Percentiles rank a stretch among this genome's conserved stretches.
These are phyloP conservation scores for Lutjanus campechanus DNA, from an alignment of 2,797 vertebrate genomes.

Conservation along the genomic window DNA sequence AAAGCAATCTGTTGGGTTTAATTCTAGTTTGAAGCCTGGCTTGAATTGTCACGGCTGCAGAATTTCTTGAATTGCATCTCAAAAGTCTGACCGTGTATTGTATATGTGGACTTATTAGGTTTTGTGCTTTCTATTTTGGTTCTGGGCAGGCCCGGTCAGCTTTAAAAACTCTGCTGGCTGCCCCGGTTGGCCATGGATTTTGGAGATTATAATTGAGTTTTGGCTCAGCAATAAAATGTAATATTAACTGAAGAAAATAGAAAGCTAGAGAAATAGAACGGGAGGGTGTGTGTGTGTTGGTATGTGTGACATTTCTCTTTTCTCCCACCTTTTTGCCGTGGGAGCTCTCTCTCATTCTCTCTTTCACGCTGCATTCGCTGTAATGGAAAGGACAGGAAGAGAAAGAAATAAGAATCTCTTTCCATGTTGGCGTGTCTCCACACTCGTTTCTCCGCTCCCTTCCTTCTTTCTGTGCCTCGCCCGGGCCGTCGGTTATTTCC, in stretches of 20 bases:
- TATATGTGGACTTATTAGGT: neutral
- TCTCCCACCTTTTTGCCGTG: slow-evolving; percentile 7
- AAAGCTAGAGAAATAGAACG: neutral
- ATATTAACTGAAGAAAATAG: slow-evolving; percentile 23
- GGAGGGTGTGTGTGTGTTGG: neutral
- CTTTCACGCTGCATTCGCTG: slow-evolving; percentile 2
- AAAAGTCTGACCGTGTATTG: neutral
- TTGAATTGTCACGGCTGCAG: neutral
- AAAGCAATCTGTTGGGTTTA: neutral
- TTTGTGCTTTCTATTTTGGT: neutral
- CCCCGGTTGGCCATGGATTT: neutral
- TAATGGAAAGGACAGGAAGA: slow-evolving; percentile 16
- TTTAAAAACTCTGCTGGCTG: neutral
- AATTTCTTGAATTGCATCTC: too few relatives aligned
- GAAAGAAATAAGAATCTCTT: slow-evolving; percentile 11
- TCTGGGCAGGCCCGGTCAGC: slow-evolving; percentile 2
- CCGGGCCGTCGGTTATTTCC: slow-evolving; percentile 29
- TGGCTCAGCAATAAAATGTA: slow-evolving; percentile 20
- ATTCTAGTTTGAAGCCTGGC: neutral
- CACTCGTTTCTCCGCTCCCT: neutral
- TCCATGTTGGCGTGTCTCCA: neutral
- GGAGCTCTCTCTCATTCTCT: slow-evolving; percentile 1
- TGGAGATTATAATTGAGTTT: slow-evolving; percentile 44
- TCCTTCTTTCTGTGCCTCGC: slow-evolving; percentile 7
- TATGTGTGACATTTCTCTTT: neutral